These are phyloP conservation scores for Iselma pallidipennis DNA, from an alignment of 2,888 invertebrate species.

Conservation along the genomic window DNA sequence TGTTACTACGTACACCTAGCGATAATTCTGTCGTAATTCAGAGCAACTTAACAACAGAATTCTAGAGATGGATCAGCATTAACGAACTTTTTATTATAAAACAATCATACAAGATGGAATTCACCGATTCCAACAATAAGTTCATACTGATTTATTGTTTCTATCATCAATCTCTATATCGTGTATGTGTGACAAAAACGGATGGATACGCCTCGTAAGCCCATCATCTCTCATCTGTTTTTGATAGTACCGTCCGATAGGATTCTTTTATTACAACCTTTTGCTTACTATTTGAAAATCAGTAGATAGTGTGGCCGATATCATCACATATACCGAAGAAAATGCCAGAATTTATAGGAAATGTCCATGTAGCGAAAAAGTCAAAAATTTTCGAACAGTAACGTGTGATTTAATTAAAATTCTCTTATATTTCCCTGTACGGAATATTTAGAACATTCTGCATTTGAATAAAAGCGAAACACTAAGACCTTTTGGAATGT, in stretches of 20 bases:
- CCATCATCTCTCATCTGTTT: too few species aligned
- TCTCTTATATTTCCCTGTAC: neutral
- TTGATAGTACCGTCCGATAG: too few species aligned
- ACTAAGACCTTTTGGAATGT: neutral
- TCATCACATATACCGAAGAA: too few species aligned
- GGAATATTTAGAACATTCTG: neutral
- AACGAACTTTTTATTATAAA: conserved; percentile 9
- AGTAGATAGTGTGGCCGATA: too few species aligned
- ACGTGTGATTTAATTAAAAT: neutral
- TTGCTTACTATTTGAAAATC: neutral
- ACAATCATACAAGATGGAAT: neutral
- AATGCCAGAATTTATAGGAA: too few species aligned
- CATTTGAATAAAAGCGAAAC: neutral
- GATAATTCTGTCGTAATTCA: conserved; percentile 16
- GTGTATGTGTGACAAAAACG: neutral
- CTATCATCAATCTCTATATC: neutral
- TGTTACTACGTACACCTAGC: conserved; percentile 14
- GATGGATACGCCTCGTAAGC: neutral
- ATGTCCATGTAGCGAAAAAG: too few species aligned
- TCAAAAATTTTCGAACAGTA: neutral
- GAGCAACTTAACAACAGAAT: conserved; percentile 11
- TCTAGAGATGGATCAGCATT: conserved; percentile 7
- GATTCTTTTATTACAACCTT: too few species aligned
- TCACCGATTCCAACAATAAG: neutral
- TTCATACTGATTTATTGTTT: neutral